Evolutionary conservation across 1,140 invertebrate genomes (phyloP), one percentile per base, ranked within the genome.

Genomic region (Drosophila chauvacae): DNA sequence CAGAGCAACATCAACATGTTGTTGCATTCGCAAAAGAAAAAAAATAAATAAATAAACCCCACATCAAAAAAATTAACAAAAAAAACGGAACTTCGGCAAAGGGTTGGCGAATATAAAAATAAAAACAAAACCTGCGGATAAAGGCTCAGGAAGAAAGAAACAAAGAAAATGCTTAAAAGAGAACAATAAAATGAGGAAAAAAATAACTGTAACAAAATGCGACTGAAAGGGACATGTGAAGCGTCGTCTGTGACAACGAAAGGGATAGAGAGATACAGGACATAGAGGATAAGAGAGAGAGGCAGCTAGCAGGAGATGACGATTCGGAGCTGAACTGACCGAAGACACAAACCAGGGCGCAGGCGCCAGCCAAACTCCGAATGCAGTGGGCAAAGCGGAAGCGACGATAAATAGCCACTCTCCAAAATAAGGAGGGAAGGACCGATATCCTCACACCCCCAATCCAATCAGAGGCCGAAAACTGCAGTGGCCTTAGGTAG

Each of bases 21-120:
- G 82, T 78, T 84, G 73, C 80, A 55, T 39, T 37, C 14, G 20
- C 42, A 59, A 71, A 30, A 14, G n/a, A 62, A 42, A 6, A 23
- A 48, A 41, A 65, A 37, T 30, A 23, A 23, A 23, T 23, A 23
- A 23, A 23, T 23, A 23, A 23, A 23, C 18, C 35, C 62, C 18
- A 37, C 28, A 18, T 23, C 4, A 48, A 50, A 41, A 62, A 62
- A 18, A n/a, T 48, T 41, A 42, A 45, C 30, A 33, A 20, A 50
- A 41, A 60, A 59, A 60, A 66, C 26, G 2, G 10, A 47, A 39
- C 28, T 47, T 42, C 39, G 2, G 26, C 48, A 33, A 62, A 55
- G 79, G 81, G 77, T 85, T 80, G 77, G 39, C 82, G 82, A 86
- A 86, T 69, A 66, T 55, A 57, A 68, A 75, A 81, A 71, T 47